Conservation (phyloP, 92 coral and sea anemone genomes). For the Porites lobata region DNA sequence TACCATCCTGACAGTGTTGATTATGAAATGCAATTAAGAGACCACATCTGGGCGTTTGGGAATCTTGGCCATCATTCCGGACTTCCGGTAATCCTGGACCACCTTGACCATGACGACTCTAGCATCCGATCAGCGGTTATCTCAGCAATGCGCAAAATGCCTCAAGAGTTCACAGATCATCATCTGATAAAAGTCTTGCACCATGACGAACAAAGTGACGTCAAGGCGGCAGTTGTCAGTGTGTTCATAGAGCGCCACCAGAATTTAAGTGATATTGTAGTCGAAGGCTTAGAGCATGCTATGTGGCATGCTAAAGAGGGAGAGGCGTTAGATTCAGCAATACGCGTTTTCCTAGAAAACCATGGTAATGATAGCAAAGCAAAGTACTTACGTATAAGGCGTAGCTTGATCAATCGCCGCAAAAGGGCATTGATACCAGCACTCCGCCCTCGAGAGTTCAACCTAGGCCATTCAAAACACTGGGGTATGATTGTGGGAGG, state of each 20-base stretch:
- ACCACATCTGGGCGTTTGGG: conserved; percentile 95
- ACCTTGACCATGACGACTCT: conserved; percentile 87
- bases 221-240: conserved; percentile 84
- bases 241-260: conserved; percentile 87
- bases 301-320: conserved; percentile 78
- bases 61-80: conserved; percentile 86
- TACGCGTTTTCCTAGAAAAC: conserved; percentile 79
- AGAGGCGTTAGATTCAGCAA: conserved; percentile 79
- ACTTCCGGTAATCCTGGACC: conserved; percentile 72
- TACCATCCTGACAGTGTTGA: conserved; percentile 72
- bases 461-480: conserved; percentile 72
- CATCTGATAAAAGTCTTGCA: conserved; percentile 72
- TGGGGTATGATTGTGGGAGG: conserved; percentile 86
- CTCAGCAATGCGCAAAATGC: conserved; percentile 90
- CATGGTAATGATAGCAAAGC: conserved; percentile 78
- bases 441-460: conserved; percentile 83
- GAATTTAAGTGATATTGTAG: conserved; percentile 55
- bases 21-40: conserved; percentile 79
- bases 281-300: conserved; percentile 82
- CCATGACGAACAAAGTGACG: conserved; percentile 85
- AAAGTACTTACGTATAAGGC: conserved; percentile 61
- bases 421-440: conserved; percentile 87
- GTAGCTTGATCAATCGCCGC: conserved; percentile 61
- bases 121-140: conserved; percentile 86
- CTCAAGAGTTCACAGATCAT: conserved; percentile 64